A percentile compares a stretch with the other conserved stretches of the same genome.
These are phyloP conservation scores for Eretmocerus hayati DNA, from an alignment of 2,888 invertebrate genomes.

Conservation along the genomic window DNA sequence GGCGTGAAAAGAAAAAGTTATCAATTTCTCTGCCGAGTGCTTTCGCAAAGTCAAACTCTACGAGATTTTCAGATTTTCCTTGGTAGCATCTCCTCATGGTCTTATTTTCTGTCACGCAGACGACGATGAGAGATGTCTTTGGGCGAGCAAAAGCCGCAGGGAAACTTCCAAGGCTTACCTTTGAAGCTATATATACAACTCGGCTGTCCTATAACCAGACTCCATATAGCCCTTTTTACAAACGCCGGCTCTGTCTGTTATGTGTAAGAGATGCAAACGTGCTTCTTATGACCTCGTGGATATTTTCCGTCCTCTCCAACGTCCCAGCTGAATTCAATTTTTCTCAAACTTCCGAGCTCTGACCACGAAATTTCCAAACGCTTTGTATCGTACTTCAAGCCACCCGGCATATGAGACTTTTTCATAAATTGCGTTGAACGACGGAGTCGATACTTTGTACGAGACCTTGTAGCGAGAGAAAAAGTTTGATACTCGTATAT, in stretches of 20 bases:
- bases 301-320: neutral
- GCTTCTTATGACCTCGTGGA: neutral
- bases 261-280: neutral
- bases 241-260: neutral
- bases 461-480: no score
- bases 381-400: no score
- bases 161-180: neutral
- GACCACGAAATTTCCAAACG: neutral
- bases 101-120: no score
- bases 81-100: neutral
- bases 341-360: neutral
- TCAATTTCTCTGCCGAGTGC: neutral
- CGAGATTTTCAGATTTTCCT: no score
- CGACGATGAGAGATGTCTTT: neutral
- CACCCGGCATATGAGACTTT: no score
- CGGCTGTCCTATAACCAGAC: neutral
- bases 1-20: neutral
- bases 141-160: neutral
- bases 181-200: no score
- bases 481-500: no score
- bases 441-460: no score
- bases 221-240: neutral
- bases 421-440: no score
- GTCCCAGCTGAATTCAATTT: slow-evolving; percentile 9
- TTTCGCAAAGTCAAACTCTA: neutral